Evolutionary conservation across 1,140 invertebrate genomes (phyloP), one percentile per base, ranked within the genome.

Genomic region (Papilio machaon): DNA sequence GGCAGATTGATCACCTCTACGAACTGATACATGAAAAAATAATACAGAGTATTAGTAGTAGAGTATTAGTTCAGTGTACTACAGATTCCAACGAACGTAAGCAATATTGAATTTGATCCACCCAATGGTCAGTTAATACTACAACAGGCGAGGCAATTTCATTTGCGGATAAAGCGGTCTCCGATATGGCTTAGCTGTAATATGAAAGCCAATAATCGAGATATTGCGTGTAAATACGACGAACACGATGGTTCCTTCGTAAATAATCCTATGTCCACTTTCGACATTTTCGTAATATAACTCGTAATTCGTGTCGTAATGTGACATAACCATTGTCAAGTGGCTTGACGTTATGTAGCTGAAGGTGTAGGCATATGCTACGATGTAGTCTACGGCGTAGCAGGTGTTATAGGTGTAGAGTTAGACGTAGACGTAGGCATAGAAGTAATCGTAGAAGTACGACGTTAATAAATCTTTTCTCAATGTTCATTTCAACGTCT

Each of bases 91-190:
- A 67, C 10, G 23, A 67, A 35, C 60, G 13, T 30, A 67, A 67
- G 60, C 60, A 35, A 67, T 67, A 67, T 67, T 67, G 9, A 5
- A 67, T 67, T 67, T 35, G 60, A 67, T 67, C 60, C 35, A 67
- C 60, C 30, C 23, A 67, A 67, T 67, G 60, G 23, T 30, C 60
- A 23, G 60, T 35, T 67, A 67, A 67, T 67, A 67, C 60, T 19
- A 67, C 19, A 60, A 54, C 52, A 13, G 52, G 19, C n/a, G 23
- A 67, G 60, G 60, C 60, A 67, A 67, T 67, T 67, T 23, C 35
- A 67, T 67, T 67, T 67, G 60, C 60, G 60, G 60, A 30, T 67
- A 67, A 6, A 67, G 23, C 23, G 19, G 10, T 15, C 23, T 35
- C 11, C 35, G 60, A 35, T 67, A 67, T 30, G 10, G 60, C 60